phyloP scores from a whole-genome alignment of 2,113 vertebrate species.

The Bubo bubo region DNA sequence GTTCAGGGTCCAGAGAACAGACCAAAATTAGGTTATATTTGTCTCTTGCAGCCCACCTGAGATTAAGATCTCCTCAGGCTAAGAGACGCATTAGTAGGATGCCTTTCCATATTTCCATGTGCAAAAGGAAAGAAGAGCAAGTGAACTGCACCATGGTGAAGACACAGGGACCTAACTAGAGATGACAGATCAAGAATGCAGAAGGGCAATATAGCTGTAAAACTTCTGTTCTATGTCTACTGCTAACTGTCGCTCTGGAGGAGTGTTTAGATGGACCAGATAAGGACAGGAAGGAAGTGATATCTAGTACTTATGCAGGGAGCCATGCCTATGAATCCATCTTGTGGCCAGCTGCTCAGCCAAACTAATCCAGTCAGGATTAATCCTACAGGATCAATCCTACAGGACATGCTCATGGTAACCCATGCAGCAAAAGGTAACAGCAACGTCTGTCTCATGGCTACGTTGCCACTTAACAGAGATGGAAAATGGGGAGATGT shows the following conservation, averaged over 20 bases:
- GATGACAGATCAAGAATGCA: background rate
- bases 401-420: fast-evolving
- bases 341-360: background rate
- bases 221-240: fast-evolving
- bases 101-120: background rate
- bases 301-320: fast-evolving
- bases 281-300: background rate
- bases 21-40: background rate
- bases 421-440: background rate
- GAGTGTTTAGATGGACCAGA: background rate
- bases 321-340: background rate
- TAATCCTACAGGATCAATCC: background rate
- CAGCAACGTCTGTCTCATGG: fast-evolving
- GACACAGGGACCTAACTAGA: background rate
- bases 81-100: background rate
- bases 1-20: background rate
- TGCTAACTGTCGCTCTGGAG: background rate
- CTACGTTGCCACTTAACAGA: background rate
- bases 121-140: background rate
- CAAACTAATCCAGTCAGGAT: background rate
- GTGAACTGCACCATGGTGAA: fast-evolving
- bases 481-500: background rate
- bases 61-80: background rate
- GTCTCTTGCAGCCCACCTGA: background rate
- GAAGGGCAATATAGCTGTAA: background rate